phyloP scores from a whole-genome alignment of 2,888 invertebrate genomes.

The Tribolium freemani region DNA sequence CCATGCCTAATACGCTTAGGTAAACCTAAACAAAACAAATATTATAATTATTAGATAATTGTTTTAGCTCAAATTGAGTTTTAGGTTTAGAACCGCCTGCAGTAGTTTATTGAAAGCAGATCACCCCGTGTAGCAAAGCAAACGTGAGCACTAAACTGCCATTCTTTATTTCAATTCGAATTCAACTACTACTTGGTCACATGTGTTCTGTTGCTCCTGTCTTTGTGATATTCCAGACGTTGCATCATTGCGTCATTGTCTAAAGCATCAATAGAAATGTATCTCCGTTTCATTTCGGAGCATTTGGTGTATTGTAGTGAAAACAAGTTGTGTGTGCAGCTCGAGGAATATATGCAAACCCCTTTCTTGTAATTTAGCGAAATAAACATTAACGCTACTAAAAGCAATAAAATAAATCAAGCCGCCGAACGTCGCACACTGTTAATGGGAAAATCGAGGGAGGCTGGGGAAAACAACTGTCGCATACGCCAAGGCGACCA shows the following conservation, averaged over 20 bases:
- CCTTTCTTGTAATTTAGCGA: slow-evolving; percentile 73
- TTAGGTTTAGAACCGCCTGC: too few species aligned
- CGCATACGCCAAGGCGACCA: slow-evolving; percentile 32
- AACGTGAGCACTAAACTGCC: neutral
- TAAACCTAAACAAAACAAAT: too few species aligned
- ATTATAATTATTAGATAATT: too few species aligned
- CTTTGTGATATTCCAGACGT: neutral
- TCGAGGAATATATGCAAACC: slow-evolving; percentile 66
- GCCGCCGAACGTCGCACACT: slow-evolving; percentile 63
- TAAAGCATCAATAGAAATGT: neutral
- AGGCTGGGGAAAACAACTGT: slow-evolving; percentile 49
- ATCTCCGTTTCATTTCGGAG: neutral
- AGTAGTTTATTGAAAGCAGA: too few species aligned
- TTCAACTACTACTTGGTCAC: slow-evolving; percentile 18
- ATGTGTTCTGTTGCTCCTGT: slow-evolving; percentile 13
- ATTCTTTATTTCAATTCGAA: slow-evolving; percentile 23
- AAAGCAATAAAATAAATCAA: slow-evolving; percentile 74
- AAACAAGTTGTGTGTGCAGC: slow-evolving; percentile 37
- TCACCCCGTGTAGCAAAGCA: too few species aligned
- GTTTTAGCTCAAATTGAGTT: too few species aligned
- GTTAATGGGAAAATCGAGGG: slow-evolving; percentile 58
- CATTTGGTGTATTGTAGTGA: neutral
- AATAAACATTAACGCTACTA: slow-evolving; percentile 73
- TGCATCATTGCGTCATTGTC: neutral
- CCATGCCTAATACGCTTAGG: too few species aligned